Evolutionary conservation across 2,888 invertebrate species (phyloP), one percentile per base, ranked within the genome.

Genomic region (Mimachlamys varia): DNA sequence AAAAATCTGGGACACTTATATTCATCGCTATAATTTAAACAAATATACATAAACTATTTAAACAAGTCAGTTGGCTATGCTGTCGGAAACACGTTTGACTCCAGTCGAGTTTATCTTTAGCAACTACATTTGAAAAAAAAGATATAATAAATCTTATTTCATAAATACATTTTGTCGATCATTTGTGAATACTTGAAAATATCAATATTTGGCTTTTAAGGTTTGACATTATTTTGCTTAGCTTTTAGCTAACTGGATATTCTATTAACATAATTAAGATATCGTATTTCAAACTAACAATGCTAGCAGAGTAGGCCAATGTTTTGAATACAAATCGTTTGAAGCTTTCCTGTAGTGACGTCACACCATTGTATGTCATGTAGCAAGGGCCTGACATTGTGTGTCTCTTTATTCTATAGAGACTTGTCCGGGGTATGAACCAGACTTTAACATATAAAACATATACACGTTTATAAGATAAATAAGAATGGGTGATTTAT

Each of bases 1-100:
- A 76, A 76, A 76, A 33, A 76, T 33, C 76, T 76, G 33, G 76
- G 76, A 76, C 76, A 76, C 76, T 22, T 76, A 76, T 58, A 58
- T 17, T 33, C 76, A 33, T 76, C 27, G 33, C 27, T 76, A 76
- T 76, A 76, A 76, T 76, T 58, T 76, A 76, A 76, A 76, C 76
- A 76, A 76, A 76, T 76, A 76, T 27, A 76, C 76, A 76, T 76
- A n/a, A 19, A 33, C 76, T 12, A 76, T 76, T 76, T 76, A 76
- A 33, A 76, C 33, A 33, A 27, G 76, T 27, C 33, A 27, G 76
- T 76, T 76, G 76, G 33, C 76, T 76, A 27, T 27, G 27, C 7
- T 27, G 33, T 13, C 76, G 76, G 76, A 33, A 76, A 76, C 33
- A 76, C 76, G 4, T 58, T 19, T 58, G 58, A 19, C 58, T n/a